These are phyloP conservation scores for Uloborus diversus DNA, from an alignment of 1,140 invertebrate genomes.

Conservation along the genomic window DNA sequence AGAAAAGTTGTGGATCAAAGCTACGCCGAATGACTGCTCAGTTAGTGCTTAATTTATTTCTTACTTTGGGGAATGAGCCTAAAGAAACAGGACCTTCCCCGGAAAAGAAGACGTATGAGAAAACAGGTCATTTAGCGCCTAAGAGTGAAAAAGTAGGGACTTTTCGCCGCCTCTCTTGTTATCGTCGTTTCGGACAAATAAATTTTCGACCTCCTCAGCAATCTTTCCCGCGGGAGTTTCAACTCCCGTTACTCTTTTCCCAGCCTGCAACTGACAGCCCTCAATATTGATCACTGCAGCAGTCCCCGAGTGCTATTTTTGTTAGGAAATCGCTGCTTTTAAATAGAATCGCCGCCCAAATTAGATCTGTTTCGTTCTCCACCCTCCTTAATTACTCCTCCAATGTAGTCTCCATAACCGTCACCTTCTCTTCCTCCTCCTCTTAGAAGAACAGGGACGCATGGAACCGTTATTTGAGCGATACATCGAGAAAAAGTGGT, in stretches of 20 bases:
- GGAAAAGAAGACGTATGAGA: not conserved
- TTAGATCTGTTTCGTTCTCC: constrained; percentile 40
- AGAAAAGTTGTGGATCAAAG: too few species aligned
- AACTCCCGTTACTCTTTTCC: not conserved
- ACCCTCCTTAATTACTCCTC: constrained; percentile 16
- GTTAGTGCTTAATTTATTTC: too few species aligned
- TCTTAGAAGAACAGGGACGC: not conserved
- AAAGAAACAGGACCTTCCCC: too few species aligned
- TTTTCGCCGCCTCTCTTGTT: not conserved
- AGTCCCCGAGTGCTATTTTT: constrained; percentile 2
- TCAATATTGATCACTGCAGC: constrained; percentile 33
- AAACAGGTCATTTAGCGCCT: not conserved
- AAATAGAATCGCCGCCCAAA: constrained; percentile 48
- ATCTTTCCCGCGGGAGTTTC: not conserved
- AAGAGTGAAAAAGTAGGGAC: not conserved
- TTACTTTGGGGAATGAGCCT: too few species aligned
- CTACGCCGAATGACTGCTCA: too few species aligned
- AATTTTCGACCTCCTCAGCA: constrained; percentile 38
- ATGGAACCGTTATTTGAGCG: too few species aligned
- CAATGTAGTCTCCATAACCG: not conserved
- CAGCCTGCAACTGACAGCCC: constrained; percentile 25
- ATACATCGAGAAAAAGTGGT: constrained; percentile 3
- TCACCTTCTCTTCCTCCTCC: not conserved
- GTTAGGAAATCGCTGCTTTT: constrained; percentile 44
- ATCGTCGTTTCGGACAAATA: constrained; percentile 3